Evolutionary conservation across 2,888 invertebrate species (phyloP).

Genomic region (Athripsodes cinereus): DNA sequence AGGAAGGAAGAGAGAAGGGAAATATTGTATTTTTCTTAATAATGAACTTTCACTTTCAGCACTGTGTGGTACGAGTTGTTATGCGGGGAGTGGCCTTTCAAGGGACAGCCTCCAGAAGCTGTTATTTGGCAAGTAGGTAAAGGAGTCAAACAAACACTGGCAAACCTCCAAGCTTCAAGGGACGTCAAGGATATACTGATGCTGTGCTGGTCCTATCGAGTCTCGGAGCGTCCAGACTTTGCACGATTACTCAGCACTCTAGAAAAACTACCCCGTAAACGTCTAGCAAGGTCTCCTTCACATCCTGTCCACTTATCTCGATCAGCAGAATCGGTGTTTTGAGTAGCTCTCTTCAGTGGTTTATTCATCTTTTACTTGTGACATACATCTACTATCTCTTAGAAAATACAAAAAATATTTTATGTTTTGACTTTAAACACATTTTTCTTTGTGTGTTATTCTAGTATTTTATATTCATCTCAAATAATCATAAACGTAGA

Average conservation of each 20-base stretch:
- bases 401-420: no score
- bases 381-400: no score
- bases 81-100: constrained; percentile 95
- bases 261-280: constrained; percentile 90
- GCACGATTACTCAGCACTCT: constrained; percentile 75
- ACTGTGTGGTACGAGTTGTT: constrained; percentile 98
- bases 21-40: no score
- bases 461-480: no score
- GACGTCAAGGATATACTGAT: constrained; percentile 98
- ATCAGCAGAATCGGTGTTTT: constrained; percentile 94
- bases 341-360: neutral
- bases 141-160: constrained; percentile 92
- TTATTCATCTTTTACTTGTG: no score
- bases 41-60: constrained; percentile 54
- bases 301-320: constrained; percentile 96
- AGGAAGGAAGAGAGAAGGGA: no score
- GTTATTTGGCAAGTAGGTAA: constrained; percentile 98
- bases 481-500: no score
- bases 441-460: no score
- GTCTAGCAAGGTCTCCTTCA: constrained; percentile 93
- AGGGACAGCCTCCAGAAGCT: constrained; percentile 87
- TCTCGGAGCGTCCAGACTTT: constrained; percentile 86
- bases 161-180: constrained; percentile 87
- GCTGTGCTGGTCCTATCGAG: constrained; percentile 91
- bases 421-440: no score